Percentiles rank a stretch among this genome's conserved stretches.
phyloP scores from a whole-genome alignment of 2,888 invertebrate species.

The Ectemnius lituratus region DNA sequence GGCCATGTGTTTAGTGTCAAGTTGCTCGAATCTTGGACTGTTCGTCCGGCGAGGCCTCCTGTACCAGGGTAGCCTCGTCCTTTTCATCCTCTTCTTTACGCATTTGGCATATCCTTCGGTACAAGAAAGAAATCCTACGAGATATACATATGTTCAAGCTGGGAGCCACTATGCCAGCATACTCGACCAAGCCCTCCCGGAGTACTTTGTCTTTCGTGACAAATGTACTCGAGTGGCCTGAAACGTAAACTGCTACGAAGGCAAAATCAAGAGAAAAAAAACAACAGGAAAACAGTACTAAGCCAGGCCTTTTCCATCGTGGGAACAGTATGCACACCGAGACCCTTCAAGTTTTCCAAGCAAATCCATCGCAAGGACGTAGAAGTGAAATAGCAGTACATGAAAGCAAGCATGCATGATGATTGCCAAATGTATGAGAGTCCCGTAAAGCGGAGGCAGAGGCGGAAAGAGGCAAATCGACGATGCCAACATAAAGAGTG shows the following conservation, averaged over 20 bases:
- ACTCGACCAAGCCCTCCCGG: not conserved
- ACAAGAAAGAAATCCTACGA: conserved; percentile 24
- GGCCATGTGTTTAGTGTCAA: conserved; percentile 78
- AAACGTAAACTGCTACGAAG: too few species aligned
- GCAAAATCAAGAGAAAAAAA: too few species aligned
- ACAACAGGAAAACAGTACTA: too few species aligned
- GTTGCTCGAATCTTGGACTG: conserved; percentile 70
- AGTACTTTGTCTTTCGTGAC: not conserved
- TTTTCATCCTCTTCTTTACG: conserved; percentile 45
- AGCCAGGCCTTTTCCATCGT: not conserved
- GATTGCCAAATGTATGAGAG: too few species aligned
- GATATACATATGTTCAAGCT: conserved; percentile 35
- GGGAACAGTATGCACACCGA: not conserved
- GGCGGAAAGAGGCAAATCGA: conserved; percentile 1
- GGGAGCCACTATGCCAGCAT: conserved; percentile 18
- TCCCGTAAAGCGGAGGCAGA: too few species aligned
- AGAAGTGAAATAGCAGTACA: too few species aligned
- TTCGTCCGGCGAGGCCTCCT: conserved; percentile 52
- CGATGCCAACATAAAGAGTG: conserved; percentile 12
- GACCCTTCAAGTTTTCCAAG: too few species aligned
- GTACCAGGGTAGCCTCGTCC: conserved; percentile 31
- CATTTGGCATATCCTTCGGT: conserved; percentile 33
- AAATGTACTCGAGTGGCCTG: not conserved
- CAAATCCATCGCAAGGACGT: too few species aligned
- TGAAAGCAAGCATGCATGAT: too few species aligned